Evolutionary conservation across 2,888 invertebrate genomes (phyloP), one percentile per base, ranked within the genome.

Genomic region (Andrena haemorrhoa): DNA sequence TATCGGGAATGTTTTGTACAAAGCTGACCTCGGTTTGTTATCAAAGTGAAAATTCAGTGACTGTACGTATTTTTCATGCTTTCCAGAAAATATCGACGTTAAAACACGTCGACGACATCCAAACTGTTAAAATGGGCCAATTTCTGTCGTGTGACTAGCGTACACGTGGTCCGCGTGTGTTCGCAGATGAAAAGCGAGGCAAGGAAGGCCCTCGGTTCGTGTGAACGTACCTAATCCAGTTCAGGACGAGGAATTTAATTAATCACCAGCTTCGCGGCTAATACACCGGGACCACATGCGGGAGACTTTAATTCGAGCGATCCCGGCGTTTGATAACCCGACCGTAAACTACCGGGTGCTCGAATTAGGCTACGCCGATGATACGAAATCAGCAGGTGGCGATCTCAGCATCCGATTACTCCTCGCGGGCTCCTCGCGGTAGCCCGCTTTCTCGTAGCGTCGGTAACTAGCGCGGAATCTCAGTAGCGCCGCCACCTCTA

Each of bases 311-410:
- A 83, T 85, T 74, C 83, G 75, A 66, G 65, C 84, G 88, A 87
- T 88, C 83, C 58, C 65, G 68, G 51, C 56, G 29, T 23, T 58
- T 56, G 87, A 87, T 87, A 88, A 74, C 20, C 75, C 26, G 69
- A 26, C 51, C 12, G 85, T 76, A 74, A 82, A 83, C 83, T 83
- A 79, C 74, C 76, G 78, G 84, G 70, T 60, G 83, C 76, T 73
- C 74, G 80, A 86, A 84, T 86, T 88, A 86, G 80, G 65, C 83
- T 83, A 76, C 33, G 47, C 63, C 80, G 64, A 79, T 69, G 88
- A 88, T 83, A 86, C 70, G 64, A 63, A 68, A 85, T 83, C 87
- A 87, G 86, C 87, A 88, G 87, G 84, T 87, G 88, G 84, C 65
- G 79, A 83, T 87, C 85, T 77, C 73, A 63, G 70, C 82, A 69